Percentiles rank a stretch among this genome's conserved stretches.
Evolutionary conservation across 2,888 invertebrate species (phyloP).

Genomic region (Schizaphis graminum): DNA sequence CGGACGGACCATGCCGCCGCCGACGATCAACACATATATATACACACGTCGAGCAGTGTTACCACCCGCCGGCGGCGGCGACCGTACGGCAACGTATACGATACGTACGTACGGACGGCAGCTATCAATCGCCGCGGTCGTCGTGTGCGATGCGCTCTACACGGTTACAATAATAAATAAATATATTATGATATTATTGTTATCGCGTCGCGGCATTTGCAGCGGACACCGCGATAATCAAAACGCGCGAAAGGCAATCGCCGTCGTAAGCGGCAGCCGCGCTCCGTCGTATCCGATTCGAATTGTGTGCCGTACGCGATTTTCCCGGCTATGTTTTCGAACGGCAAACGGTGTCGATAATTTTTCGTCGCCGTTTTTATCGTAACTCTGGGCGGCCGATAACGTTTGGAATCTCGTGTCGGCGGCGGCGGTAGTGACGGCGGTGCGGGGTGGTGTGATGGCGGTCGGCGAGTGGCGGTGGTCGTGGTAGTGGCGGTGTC

Average conservation of each 20-base stretch:
- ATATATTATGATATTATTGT: not conserved
- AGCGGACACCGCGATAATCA: not conserved
- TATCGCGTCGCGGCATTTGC: not conserved
- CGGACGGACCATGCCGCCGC: constrained; percentile 65
- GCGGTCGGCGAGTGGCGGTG: not conserved
- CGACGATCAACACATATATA: constrained; percentile 34
- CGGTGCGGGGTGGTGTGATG: not conserved
- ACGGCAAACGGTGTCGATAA: not conserved
- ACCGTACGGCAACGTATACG: not conserved
- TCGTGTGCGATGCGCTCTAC: not conserved
- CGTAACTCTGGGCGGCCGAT: constrained; percentile 15
- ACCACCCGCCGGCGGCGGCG: constrained; percentile 31
- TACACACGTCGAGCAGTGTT: constrained; percentile 43
- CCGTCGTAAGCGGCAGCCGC: not conserved
- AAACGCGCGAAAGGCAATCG: not conserved
- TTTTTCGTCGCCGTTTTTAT: constrained; percentile 25
- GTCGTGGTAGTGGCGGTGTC: constrained; percentile 32
- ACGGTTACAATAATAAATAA: not conserved
- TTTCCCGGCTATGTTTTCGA: not conserved
- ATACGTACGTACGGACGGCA: too few species aligned
- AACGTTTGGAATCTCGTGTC: constrained; percentile 44
- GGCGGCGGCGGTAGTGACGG: not conserved
- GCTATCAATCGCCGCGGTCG: not conserved
- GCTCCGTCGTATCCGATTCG: not conserved
- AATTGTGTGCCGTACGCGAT: not conserved